Base-by-base conservation (phyloP, 2,888 invertebrate species). In the Corythucha ciliata region DNA sequence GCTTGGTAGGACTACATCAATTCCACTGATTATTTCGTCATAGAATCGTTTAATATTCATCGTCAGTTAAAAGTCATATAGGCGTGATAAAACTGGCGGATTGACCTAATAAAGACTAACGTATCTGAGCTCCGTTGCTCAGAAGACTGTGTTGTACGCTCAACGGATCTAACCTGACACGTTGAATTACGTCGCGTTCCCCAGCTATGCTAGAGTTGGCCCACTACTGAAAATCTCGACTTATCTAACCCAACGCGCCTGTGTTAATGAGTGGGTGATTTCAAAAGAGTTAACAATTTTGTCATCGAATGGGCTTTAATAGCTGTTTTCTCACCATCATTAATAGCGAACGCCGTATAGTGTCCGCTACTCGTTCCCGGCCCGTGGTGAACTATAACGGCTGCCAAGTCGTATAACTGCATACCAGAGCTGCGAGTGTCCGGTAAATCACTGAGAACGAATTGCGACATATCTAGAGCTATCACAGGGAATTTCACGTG, bases 341-440 rank as follows among this genome's bases (percentile, higher is more conserved):
- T 82, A 60, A 79, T 78, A 40, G 85, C 86, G 69, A 83, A 87
- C 56, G 87, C 81, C 51, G 87, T 86, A 72, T 88, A 88, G 69
- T 88, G 87, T 27, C 88, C 88, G 27, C 83, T 85, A 1, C 83
- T 84, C 47, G 83, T 83, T 82, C 83, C 84, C 29, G 82, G 78
- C 60, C 85, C 86, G 65, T 85, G 84, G 67, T 86, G 85, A 48
- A 85, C 85, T 62, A 86, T 81, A 60, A 85, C 81, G 49, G 84
- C 83, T 57, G 84, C 82, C 61, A 86, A 73, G 69, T 87, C 86
- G 69, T 84, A 87, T 14, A 83, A 73, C 62, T 79, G 76, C 65
- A 73, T 74, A 51, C 77, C 76, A 42, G 77, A 77, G 60, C 80
- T 75, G 58, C 78, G 72, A 53, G 80, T 79, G 64, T 79, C 81